Evolutionary conservation across 2,888 invertebrate genomes (phyloP), one percentile per base, ranked within the genome.

Genomic region (Hyppa rectilinea): DNA sequence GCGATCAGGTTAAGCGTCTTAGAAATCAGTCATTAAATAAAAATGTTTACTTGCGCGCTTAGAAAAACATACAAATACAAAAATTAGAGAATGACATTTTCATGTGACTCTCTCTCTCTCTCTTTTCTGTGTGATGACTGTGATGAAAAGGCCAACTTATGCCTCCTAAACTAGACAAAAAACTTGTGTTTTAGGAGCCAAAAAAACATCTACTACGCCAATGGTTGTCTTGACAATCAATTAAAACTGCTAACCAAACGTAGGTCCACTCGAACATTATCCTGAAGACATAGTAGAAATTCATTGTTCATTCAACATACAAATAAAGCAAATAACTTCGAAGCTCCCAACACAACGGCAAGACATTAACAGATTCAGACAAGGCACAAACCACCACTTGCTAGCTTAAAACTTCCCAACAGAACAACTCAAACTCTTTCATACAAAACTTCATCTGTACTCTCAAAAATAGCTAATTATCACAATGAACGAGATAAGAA

Each of bases 401-500:
- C 62, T 59, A 66, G 62, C 65, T 59, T 50, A 63, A 66, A 71
- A 78, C 55, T 76, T 65, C 53, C 45, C 5, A 55, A 62, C 71
- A 71, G 58, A 62, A 80, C 56, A 58, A 71, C 49, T 53, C 50
- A 55, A 52, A 62, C 58, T 40, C 76, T 50, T 76, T 66, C 61
- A 66, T 60, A 61, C 60, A 52, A 75, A 80, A 71, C 71, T 80
- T 63, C 58, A 68, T 53, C 49, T 29, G 59, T 62, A 31, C 69
- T 36, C 59, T 59, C 67, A 79, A 79, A 81, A 81, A 77, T 65
- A 66, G 45, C 71, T 76, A 80, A 84, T 82, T 81, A 77, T 81
- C 83, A 73, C 81, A 86, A 85, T 84, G 84, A 85, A 86, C 80
- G 81, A 90, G 90, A 90, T 91, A 91, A 92, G 83, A 90, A 89